Conservation (phyloP, 2,888 invertebrate species). For the Callimorpha dominula region DNA sequence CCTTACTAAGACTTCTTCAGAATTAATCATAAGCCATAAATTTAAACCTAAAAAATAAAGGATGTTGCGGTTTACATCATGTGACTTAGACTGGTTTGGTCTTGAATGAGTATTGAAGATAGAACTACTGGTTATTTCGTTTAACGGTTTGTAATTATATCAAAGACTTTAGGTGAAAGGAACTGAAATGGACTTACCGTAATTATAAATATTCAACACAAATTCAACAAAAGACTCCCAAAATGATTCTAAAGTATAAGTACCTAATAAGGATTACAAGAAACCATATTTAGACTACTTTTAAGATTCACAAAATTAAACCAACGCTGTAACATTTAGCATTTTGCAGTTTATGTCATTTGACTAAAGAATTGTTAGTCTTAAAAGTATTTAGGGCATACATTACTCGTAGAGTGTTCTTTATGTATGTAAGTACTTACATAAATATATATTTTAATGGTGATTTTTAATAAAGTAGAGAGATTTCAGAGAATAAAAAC, state of each 20-base stretch:
- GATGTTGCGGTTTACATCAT: slow-evolving; percentile 35
- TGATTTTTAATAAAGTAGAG: not conserved
- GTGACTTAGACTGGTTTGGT: not conserved
- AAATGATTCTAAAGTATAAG: not conserved
- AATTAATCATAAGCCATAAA: slow-evolving; percentile 41
- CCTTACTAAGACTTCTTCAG: slow-evolving; percentile 58
- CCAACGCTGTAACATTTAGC: not conserved
- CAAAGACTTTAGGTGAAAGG: too few relatives aligned
- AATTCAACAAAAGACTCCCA: not conserved
- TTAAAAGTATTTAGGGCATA: not conserved
- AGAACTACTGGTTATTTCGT: not conserved
- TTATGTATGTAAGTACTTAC: not conserved
- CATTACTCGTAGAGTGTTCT: not conserved
- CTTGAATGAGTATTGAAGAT: not conserved
- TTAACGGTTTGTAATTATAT: too few relatives aligned
- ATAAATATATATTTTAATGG: not conserved
- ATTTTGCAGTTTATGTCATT: not conserved
- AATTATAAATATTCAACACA: not conserved
- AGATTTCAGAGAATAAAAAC: not conserved
- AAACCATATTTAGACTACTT: not conserved
- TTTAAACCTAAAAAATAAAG: slow-evolving; percentile 42
- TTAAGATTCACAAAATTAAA: not conserved
- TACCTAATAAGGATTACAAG: not conserved
- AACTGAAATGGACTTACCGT: too few relatives aligned
- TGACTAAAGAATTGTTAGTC: not conserved